phyloP scores from a whole-genome alignment of 2,113 vertebrate genomes.

The Podiceps cristatus region DNA sequence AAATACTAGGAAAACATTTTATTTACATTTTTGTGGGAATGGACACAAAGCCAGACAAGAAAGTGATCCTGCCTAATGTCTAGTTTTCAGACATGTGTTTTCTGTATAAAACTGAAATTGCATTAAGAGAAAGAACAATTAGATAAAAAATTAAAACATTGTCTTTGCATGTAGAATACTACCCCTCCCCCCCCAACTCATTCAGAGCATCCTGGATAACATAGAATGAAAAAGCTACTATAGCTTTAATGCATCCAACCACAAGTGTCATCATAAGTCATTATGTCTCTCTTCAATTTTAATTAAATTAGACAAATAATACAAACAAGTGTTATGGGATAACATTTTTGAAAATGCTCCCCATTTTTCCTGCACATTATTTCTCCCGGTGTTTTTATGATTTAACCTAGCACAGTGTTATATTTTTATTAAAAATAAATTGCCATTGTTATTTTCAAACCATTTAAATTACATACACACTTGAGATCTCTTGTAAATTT shows the following conservation, averaged over 20 bases:
- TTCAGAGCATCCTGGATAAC: not conserved
- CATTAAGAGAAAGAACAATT: not conserved
- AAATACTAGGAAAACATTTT: not conserved
- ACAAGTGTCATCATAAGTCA: not conserved
- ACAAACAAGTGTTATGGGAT: not conserved
- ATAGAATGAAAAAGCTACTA: not conserved
- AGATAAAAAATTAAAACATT: not conserved
- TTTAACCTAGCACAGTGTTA: not conserved
- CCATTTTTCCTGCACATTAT: not conserved
- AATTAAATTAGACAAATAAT: not conserved
- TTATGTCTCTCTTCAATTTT: not conserved
- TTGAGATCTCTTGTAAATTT: not conserved
- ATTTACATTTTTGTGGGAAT: not conserved
- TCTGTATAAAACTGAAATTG: not conserved
- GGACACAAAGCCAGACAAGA: not conserved
- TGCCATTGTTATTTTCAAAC: not conserved
- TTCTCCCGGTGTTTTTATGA: not conserved
- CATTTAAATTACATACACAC: not conserved
- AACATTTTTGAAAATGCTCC: not conserved
- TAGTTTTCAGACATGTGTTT: not conserved
- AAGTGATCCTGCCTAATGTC: not conserved
- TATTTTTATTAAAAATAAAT: not conserved
- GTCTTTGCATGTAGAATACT: not conserved
- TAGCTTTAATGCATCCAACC: not conserved
- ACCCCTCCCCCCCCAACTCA: not conserved